Evolutionary conservation across 2,888 invertebrate genomes (phyloP).

Genomic region (Caenorhabditis sp.): DNA sequence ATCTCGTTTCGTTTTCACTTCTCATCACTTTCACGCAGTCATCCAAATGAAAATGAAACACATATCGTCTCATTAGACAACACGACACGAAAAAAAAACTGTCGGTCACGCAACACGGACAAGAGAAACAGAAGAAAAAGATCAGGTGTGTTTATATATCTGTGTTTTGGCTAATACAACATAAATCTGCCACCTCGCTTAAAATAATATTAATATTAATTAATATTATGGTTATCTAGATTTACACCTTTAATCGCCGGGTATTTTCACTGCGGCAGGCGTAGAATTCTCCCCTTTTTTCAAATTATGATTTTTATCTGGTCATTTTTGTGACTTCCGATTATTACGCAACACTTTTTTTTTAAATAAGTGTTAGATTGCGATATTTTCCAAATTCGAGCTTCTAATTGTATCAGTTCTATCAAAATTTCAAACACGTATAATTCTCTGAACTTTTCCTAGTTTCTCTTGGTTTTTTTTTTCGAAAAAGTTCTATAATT

Average conservation of each 20-base stretch:
- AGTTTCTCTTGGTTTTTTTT: no score
- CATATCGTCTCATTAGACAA: not conserved
- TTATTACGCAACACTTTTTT: no score
- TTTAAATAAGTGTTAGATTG: no score
- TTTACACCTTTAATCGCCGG: not conserved
- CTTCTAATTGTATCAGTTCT: no score
- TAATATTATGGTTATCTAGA: not conserved
- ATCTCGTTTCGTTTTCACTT: conserved; percentile 1
- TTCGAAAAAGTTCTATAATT: no score
- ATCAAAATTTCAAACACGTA: no score
- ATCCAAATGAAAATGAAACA: not conserved
- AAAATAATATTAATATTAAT: not conserved
- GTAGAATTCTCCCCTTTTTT: not conserved
- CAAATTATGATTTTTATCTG: not conserved
- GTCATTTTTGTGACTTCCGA: not conserved
- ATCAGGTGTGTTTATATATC: not conserved
- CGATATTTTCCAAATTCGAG: no score
- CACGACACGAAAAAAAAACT: not conserved
- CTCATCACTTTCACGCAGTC: not conserved
- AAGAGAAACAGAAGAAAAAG: not conserved
- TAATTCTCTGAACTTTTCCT: no score
- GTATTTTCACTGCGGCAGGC: not conserved
- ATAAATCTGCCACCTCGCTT: not conserved
- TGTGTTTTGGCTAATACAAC: not conserved
- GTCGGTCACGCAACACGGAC: not conserved